A percentile compares a stretch with the other conserved stretches of the same genome.
Evolutionary conservation across 2,113 vertebrate species (phyloP).

Genomic region (Rissa tridactyla): DNA sequence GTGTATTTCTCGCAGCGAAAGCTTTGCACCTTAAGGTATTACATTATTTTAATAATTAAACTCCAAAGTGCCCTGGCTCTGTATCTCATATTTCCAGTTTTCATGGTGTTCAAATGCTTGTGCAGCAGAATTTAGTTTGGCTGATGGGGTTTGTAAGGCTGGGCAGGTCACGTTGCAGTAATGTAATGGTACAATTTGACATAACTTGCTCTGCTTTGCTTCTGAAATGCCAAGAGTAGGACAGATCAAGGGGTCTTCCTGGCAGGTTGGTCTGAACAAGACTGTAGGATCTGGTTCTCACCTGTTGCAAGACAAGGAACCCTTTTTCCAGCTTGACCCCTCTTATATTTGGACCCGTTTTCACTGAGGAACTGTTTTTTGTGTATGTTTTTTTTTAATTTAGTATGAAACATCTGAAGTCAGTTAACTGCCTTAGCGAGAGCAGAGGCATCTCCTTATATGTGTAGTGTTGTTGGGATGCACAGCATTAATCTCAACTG

Average conservation of each 20-base stretch:
- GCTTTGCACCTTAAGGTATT: neutral
- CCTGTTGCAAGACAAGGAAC: neutral
- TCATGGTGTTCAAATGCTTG: neutral
- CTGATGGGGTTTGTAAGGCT: neutral
- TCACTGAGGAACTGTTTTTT: neutral
- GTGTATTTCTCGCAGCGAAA: slow-evolving; percentile 17
- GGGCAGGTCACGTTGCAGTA: neutral
- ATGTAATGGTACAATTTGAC: neutral
- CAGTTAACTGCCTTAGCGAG: neutral
- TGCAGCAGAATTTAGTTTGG: slow-evolving; percentile 6
- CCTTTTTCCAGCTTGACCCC: neutral
- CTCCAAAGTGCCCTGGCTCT: neutral
- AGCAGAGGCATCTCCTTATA: neutral
- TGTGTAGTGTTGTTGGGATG: neutral
- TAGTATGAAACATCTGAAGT: neutral
- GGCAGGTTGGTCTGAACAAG: neutral
- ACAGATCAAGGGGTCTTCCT: neutral
- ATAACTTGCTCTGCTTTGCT: neutral
- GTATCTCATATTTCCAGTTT: neutral
- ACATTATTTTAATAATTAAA: slow-evolving; percentile 4
- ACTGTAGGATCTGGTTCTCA: neutral
- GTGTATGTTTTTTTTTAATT: neutral
- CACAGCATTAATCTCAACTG: neutral
- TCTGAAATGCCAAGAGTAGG: neutral
- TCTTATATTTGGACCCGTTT: neutral